Percentiles rank a stretch among this genome's conserved stretches.
Conservation (phyloP, 2,888 invertebrate genomes). For the Brenthis ino region DNA sequence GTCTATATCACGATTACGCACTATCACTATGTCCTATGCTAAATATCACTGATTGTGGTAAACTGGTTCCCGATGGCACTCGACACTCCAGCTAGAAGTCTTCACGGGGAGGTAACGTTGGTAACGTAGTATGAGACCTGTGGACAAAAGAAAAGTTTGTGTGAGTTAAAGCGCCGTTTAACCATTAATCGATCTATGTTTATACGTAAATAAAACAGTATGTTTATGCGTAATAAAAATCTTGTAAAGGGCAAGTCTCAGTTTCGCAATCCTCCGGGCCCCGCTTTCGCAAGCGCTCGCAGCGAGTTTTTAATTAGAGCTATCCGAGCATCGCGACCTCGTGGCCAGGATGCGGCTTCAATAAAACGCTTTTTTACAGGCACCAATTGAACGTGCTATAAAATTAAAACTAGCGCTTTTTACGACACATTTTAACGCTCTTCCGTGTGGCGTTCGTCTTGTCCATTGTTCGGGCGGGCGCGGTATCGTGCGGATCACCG, state of each 20-base stretch:
- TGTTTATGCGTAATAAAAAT: slow-evolving; percentile 40
- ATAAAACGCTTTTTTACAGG: slow-evolving; percentile 79
- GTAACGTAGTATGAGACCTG: slow-evolving; percentile 55
- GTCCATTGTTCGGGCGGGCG: slow-evolving; percentile 64
- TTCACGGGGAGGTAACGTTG: slow-evolving; percentile 69
- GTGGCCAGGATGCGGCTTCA: slow-evolving; percentile 76
- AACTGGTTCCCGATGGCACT: slow-evolving; percentile 80
- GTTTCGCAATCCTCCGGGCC: slow-evolving; percentile 61
- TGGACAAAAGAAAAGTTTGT: slow-evolving; percentile 50
- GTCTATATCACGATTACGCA: slow-evolving; percentile 71
- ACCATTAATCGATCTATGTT: slow-evolving; percentile 29
- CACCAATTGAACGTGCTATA: slow-evolving; percentile 78
- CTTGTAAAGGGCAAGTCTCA: slow-evolving; percentile 55
- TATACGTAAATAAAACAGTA: slow-evolving; percentile 32
- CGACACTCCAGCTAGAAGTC: slow-evolving; percentile 68
- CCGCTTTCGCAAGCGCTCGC: slow-evolving; percentile 68
- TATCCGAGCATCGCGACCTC: slow-evolving; percentile 73
- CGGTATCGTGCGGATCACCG: slow-evolving; percentile 54
- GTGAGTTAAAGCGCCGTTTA: slow-evolving; percentile 9
- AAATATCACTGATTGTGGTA: slow-evolving; percentile 80
- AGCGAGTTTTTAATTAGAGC: slow-evolving; percentile 76
- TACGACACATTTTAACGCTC: slow-evolving; percentile 73
- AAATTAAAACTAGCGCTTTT: slow-evolving; percentile 79
- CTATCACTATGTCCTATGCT: slow-evolving; percentile 71
- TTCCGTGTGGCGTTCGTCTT: slow-evolving; percentile 68